Conservation (phyloP, 2,113 vertebrate genomes). For the Scomber colias region DNA sequence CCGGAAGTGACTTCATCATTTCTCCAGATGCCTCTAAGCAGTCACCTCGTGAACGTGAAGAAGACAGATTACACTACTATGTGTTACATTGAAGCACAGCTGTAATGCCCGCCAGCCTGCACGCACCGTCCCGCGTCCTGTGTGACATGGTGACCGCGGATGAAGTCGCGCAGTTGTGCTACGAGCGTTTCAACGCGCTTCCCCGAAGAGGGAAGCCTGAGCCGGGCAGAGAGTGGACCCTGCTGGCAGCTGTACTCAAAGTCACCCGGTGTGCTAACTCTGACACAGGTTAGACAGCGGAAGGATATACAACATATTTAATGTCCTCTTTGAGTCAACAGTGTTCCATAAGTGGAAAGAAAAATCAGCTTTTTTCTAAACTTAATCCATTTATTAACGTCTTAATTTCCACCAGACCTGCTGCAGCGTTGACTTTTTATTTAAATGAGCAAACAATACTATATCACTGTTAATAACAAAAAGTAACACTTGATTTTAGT, state of each 20-base stretch:
- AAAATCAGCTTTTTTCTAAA: too few species aligned
- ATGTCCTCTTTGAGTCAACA: neutral
- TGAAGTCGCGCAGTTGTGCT: conserved; percentile 89
- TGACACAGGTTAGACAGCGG: conserved; percentile 51
- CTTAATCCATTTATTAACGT: too few species aligned
- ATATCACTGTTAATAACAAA: too few species aligned
- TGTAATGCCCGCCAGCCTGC: neutral
- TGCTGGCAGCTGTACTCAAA: conserved; percentile 89
- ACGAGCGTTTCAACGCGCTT: conserved; percentile 85
- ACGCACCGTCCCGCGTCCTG: accelerated
- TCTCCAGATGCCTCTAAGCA: neutral
- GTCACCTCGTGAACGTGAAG: too few species aligned
- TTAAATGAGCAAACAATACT: too few species aligned
- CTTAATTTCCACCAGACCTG: too few species aligned
- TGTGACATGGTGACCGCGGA: conserved; percentile 85
- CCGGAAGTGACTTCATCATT: conserved; percentile 49
- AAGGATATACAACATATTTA: neutral
- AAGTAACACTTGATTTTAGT: too few species aligned
- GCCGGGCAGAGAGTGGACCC: conserved; percentile 90
- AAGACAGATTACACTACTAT: neutral
- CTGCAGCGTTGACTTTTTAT: too few species aligned
- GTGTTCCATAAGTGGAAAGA: neutral
- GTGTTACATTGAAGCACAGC: accelerated
- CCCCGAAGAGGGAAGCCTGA: conserved; percentile 92
- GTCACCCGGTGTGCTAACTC: conserved; percentile 7